These are phyloP conservation scores for Teinopalpus imperialis DNA, from an alignment of 2,888 invertebrate species.

Conservation along the genomic window DNA sequence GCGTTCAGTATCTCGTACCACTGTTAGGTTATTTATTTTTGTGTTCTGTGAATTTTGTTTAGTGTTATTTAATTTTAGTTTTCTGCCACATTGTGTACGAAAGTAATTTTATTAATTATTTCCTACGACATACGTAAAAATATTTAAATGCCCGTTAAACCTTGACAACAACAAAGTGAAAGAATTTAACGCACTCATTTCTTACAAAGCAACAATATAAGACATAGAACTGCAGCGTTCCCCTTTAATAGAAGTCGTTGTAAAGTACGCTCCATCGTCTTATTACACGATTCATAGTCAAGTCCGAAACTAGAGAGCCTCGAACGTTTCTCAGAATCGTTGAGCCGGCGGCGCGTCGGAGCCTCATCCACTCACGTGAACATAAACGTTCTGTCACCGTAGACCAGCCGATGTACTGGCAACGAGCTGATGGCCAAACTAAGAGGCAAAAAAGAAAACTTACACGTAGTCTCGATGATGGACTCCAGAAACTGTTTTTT, in stretches of 20 bases:
- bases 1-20: too few relatives aligned
- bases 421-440: too few relatives aligned
- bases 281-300: constrained; percentile 71
- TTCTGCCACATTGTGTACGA: too few relatives aligned
- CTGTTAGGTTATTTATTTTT: too few relatives aligned
- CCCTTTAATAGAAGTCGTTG: constrained; percentile 28
- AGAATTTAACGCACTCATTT: constrained; percentile 5
- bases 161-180: neutral
- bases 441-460: too few relatives aligned
- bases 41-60: too few relatives aligned
- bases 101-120: too few relatives aligned
- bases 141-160: too few relatives aligned
- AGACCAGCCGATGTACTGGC: constrained; percentile 41
- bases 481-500: too few relatives aligned
- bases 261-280: constrained; percentile 48
- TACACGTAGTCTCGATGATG: too few relatives aligned
- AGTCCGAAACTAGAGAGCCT: constrained; percentile 76
- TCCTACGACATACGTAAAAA: too few relatives aligned
- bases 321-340: constrained; percentile 77
- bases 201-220: constrained; percentile 12
- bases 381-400: constrained; percentile 78
- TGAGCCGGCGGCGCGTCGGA: constrained; percentile 77
- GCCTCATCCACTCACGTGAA: constrained; percentile 81
- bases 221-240: constrained; percentile 17
- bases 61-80: too few relatives aligned